Base-by-base conservation (phyloP, 2,797 vertebrate genomes). In the Poecilia wingei region DNA sequence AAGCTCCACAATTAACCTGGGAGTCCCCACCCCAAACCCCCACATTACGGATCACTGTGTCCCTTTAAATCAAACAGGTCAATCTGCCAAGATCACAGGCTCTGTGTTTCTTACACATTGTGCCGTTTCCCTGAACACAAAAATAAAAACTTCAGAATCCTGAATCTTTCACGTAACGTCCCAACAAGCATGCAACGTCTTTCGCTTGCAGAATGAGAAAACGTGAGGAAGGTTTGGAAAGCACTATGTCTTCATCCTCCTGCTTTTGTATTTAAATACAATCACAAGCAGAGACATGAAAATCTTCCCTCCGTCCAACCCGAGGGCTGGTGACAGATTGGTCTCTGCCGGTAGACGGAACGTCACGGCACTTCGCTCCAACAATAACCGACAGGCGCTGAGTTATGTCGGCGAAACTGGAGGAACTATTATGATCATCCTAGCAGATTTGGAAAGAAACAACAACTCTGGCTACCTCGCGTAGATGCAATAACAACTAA, bases 331-430 rank as follows among this genome's bases (percentile, higher is more conserved):
- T 78, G 78, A 84, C 76, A 71, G 81, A 85, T 25, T 55, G 13
- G 74, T 43, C 79, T 81, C 59, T 47, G 79, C 78, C 78, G 79
- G 66, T 84, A 78, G 87, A 86, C 74, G 77, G 59, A 89, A 81
- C 59, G 51, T 84, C 82, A 72, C 73, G 55, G 25, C 6, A 16
- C 51, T 45, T 47, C 18, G 45, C 41, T 86, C 86, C 79, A 85
- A 84, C 77, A 85, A 83, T 72, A 87, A 88, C 87, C 47, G 75
- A 82, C 80, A 72, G 76, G 47, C 5, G 53, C 45, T 75, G 87
- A 88, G 82, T 87, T 83, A 88, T 80, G 78, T 74, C 68, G 41
- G 61, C 36, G 72, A 75, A 81, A 78, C 55, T 28, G 49, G 72
- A 80, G 53, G 83, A 86, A 66, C 8, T 45, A 45, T 51, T 10